Conservation (phyloP, 2,797 vertebrate species). For the Limnodromus scolopaceus region DNA sequence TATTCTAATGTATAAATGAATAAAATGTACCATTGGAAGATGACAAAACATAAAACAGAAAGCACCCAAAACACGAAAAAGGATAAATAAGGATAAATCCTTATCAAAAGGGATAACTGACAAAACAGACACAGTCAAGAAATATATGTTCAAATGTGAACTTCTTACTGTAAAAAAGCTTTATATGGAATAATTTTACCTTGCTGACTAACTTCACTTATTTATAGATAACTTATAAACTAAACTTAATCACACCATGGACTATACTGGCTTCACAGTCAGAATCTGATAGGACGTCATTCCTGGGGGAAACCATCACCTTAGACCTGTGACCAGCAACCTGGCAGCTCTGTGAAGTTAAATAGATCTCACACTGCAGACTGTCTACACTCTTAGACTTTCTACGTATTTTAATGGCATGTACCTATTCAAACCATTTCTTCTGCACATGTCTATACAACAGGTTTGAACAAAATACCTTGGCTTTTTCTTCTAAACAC, state of each 20-base stretch:
- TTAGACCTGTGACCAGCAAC: not conserved
- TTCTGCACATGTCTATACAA: not conserved
- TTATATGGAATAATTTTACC: not conserved
- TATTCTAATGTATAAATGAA: not conserved
- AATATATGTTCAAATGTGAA: not conserved
- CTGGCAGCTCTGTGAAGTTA: not conserved
- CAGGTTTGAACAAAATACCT: constrained; percentile 80
- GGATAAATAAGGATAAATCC: not conserved
- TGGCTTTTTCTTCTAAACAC: constrained; percentile 87
- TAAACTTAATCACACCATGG: not conserved
- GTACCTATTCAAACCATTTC: not conserved
- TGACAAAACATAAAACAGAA: not conserved
- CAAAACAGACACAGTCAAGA: not conserved
- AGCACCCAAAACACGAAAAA: not conserved
- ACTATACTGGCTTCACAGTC: not conserved
- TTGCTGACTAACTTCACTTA: not conserved
- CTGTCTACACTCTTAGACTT: not conserved
- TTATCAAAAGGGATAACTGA: not conserved
- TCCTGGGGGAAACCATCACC: not conserved
- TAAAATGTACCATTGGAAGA: not conserved
- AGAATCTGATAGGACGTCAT: not conserved
- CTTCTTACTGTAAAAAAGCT: not conserved
- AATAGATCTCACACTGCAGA: not conserved
- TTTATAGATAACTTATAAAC: not conserved
- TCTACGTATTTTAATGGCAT: not conserved